These are phyloP conservation scores for Piprites chloris DNA, from an alignment of 2,113 vertebrate genomes.

Conservation along the genomic window DNA sequence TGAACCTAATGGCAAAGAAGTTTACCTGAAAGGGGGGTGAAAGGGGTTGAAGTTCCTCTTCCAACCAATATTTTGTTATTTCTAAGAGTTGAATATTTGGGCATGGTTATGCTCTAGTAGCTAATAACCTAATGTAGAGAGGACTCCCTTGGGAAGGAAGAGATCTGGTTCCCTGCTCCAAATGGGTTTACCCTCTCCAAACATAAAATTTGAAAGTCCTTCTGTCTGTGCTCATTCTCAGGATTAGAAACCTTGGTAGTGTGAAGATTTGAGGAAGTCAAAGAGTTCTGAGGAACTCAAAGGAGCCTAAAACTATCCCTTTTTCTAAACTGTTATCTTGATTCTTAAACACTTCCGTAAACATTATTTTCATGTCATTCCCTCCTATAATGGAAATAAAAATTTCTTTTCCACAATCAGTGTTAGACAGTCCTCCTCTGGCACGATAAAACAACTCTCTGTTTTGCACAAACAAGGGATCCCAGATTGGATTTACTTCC, in stretches of 20 bases:
- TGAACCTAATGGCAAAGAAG: neutral
- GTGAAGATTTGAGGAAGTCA: neutral
- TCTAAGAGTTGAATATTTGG: neutral
- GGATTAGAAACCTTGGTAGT: neutral
- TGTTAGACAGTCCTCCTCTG: neutral
- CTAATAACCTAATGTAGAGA: neutral
- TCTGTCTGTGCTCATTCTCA: neutral
- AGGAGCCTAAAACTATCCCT: neutral
- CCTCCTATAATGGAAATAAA: neutral
- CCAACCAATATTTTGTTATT: neutral
- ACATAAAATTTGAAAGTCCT: neutral
- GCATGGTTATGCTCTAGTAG: neutral
- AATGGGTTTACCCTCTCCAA: neutral
- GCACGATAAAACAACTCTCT: neutral
- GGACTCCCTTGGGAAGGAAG: neutral
- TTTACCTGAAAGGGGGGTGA: neutral
- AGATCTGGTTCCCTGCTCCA: neutral
- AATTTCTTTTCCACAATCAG: neutral
- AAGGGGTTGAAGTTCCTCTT: neutral
- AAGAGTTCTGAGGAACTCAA: neutral
- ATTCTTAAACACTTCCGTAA: neutral
- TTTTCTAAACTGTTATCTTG: neutral
- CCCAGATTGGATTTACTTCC: neutral
- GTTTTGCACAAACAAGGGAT: neutral
- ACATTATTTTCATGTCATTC: neutral